Base-by-base conservation (phyloP, 1,140 invertebrate genomes). In the Tetramorium simillimum region DNA sequence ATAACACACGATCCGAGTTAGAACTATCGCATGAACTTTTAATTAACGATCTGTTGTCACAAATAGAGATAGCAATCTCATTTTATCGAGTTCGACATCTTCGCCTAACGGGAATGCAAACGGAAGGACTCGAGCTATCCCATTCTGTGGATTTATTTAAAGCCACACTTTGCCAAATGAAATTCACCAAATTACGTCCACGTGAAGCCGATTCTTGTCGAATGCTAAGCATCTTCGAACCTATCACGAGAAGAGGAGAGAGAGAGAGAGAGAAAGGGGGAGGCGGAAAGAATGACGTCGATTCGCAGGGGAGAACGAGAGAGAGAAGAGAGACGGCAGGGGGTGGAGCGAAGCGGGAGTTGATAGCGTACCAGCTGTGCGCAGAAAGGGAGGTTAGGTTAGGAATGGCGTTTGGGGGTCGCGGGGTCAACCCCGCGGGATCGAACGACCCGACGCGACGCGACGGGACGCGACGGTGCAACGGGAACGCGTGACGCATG, bases 351-450 rank as follows among this genome's bases (percentile, higher is more conserved):
- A 21, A 60, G 69, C 62, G 72, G 62, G 88, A 87, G 86, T 91
- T 92, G 92, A 93, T 89, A 93, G 88, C 92, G 90, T 93, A 92
- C 92, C 93, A 93, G 92, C 92, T 93, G 91, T 92, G 90, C 87
- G 86, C 86, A 85, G 63, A 80, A 89, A 88, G 76, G 76, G 73
- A 88, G 89, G 91, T 93, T 91, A 93, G 91, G 92, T 93, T 93
- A 93, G 87, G 85, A 87, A 87, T 80, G 86, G 86, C 86, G 88
- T 92, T 92, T 91, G 87, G 88, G 92, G 91, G 92, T 92, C 91
- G 91, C 89, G 91, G 84, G 92, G 91, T 92, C 89, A 91, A 73
- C 65, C 77, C 53, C 78, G 76, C 85, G 82, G 88, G 65, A 89
- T 90, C 87, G 90, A 91, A 90, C 78, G 60, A 86, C 58, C 72